Conservation (phyloP, 1,140 invertebrate species). For the Trichonephila clavata region DNA sequence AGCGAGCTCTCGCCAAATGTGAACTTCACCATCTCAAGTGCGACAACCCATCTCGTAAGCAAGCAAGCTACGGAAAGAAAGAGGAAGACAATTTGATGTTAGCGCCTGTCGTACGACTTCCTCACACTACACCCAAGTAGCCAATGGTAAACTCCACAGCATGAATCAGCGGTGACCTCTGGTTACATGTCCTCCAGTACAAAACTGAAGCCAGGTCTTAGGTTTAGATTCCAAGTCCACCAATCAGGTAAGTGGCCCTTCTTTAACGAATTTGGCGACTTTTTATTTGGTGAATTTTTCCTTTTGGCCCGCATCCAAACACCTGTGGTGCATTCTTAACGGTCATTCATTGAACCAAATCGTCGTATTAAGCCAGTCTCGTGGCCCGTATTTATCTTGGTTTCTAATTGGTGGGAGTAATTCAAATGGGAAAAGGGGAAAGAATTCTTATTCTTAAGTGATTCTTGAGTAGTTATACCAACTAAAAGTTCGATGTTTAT, state of each 20-base stretch:
- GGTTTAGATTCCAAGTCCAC: background rate
- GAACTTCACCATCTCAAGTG: background rate
- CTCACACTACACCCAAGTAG: background rate
- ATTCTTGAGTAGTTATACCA: too few species aligned
- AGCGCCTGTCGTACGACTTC: background rate
- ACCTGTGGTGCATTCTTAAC: background rate
- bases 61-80: conserved; percentile 9
- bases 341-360: conserved; percentile 4
- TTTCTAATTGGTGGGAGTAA: background rate
- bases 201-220: background rate
- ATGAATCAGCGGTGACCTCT: background rate
- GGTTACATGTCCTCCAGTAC: background rate
- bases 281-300: conserved; percentile 18
- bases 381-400: background rate
- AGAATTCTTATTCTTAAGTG: too few species aligned
- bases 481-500: too few species aligned
- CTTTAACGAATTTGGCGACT: conserved; percentile 3
- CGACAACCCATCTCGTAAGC: background rate
- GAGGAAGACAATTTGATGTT: conserved; percentile 17
- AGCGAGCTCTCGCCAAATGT: background rate
- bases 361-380: background rate
- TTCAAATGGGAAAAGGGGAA: background rate
- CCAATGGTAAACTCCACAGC: background rate
- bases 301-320: conserved; percentile 4
- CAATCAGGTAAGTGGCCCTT: background rate